Evolutionary conservation across 1,140 invertebrate species (phyloP).

Genomic region (Diachasmimorpha longicaudata): DNA sequence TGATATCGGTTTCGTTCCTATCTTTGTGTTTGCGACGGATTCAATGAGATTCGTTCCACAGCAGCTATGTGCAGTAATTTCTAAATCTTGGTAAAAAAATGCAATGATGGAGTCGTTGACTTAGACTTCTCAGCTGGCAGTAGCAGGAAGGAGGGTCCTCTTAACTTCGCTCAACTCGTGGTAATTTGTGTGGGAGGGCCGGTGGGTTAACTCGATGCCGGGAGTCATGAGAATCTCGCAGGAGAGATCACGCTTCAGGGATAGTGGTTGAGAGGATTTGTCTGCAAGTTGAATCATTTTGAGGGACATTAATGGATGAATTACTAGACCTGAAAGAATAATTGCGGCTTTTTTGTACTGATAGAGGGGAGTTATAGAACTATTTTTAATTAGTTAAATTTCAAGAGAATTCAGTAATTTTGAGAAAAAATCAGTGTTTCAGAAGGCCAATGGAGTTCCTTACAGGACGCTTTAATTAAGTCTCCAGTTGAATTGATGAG

Average conservation of each 20-base stretch:
- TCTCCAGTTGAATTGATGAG: no score
- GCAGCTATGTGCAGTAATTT: not conserved
- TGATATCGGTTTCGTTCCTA: not conserved
- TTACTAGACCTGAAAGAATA: not conserved
- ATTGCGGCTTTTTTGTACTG: not conserved
- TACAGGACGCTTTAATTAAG: no score
- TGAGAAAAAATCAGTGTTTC: no score
- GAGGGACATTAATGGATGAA: not conserved
- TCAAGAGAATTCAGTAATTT: no score
- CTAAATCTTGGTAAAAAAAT: not conserved
- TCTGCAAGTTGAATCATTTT: conserved; percentile 41
- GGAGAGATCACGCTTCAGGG: conserved; percentile 38
- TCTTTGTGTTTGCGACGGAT: not conserved
- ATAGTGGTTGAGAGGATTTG: conserved; percentile 42
- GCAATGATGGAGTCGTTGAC: not conserved
- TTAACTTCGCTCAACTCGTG: conserved; percentile 57
- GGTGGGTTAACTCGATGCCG: conserved; percentile 49
- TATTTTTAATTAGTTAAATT: no score
- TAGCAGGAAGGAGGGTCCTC: conserved; percentile 53
- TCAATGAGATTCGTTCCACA: not conserved
- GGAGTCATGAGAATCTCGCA: conserved; percentile 39
- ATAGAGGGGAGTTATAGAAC: no score
- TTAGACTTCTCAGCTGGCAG: conserved; percentile 46
- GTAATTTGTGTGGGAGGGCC: conserved; percentile 46
- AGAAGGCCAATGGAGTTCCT: no score